Base-by-base conservation (phyloP, 1,140 invertebrate genomes). In the Brachionus calyciflorus region DNA sequence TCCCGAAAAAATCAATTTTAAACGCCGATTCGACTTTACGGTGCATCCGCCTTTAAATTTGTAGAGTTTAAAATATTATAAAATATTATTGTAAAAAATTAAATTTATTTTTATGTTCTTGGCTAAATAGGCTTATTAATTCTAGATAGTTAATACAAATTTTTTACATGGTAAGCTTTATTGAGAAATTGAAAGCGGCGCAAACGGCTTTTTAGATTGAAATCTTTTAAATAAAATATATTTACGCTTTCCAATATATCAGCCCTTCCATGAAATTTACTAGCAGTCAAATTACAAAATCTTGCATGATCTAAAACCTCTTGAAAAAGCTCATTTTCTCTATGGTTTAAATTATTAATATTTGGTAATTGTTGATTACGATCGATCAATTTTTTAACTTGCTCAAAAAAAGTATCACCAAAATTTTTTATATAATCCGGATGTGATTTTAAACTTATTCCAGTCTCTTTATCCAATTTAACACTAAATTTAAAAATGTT, bases 251-350 rank as follows among this genome's bases (percentile, higher is more conserved):
- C 0, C 19, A 78, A 30, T 26, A 65, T 44, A 53, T 76, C 70
- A 1, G 28, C 30, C 9, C 77, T 49, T 19, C 70, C 77, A 57
- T 78, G 77, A 53, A 78, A 78, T 14, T 60, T 60, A 10, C 30
- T 49, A 9, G 33, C 55, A 37, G 49, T 57, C 48, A 63, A 26
- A 33, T 76, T 63, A 77, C 70, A 78, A 55, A 53, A 53, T 12
- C 14, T 19, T 4, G 75, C 30, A 60, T 78, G 77, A n/a, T 78
- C 55, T 53, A 78, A 24, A 12, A 78, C 53, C 46, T 78, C 77
- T n/a, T n/a, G n/a, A n/a, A n/a, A n/a, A n/a, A n/a, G n/a, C n/a
- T n/a, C n/a, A n/a, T n/a, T n/a, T n/a, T n/a, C n/a, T n/a, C n/a
- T n/a, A n/a, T n/a, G n/a, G n/a, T n/a, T n/a, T n/a, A n/a, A n/a